These are phyloP conservation scores for Myotis planiceps DNA, from an alignment of 2,797 vertebrate species.

Conservation along the genomic window DNA sequence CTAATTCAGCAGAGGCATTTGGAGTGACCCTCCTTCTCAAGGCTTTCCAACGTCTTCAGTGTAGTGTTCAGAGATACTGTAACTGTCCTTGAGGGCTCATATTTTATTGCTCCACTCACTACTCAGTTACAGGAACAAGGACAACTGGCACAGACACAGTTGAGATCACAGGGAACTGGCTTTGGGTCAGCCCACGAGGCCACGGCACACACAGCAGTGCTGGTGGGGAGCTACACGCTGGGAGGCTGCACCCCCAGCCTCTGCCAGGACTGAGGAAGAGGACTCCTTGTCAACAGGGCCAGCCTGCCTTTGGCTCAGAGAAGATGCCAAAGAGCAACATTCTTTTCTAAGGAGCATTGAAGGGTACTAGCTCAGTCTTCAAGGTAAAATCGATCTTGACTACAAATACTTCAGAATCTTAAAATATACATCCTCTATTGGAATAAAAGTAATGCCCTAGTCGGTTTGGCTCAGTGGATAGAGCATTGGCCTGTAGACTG, in stretches of 20 bases:
- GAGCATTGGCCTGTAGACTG: too few relatives aligned
- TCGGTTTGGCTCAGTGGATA: too few relatives aligned
- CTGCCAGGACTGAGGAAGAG: neutral
- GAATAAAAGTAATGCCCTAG: neutral
- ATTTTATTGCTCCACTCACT: neutral
- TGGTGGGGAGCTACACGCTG: neutral
- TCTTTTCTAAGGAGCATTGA: neutral
- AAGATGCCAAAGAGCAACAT: neutral
- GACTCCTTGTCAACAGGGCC: neutral
- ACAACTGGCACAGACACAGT: neutral
- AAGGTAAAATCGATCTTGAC: neutral
- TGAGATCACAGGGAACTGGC: neutral
- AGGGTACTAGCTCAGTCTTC: neutral
- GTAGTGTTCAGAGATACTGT: neutral
- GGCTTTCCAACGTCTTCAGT: neutral
- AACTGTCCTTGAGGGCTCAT: neutral
- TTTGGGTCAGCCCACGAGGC: neutral
- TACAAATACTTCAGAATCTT: neutral
- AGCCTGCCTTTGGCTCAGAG: neutral
- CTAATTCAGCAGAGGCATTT: constrained; percentile 20
- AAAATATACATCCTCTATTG: neutral
- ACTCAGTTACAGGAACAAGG: neutral
- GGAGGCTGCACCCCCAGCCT: neutral
- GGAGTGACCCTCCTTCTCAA: neutral
- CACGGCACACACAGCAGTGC: neutral